These are phyloP conservation scores for Phthorimaea operculella DNA, from an alignment of 1,140 invertebrate genomes.

Conservation along the genomic window DNA sequence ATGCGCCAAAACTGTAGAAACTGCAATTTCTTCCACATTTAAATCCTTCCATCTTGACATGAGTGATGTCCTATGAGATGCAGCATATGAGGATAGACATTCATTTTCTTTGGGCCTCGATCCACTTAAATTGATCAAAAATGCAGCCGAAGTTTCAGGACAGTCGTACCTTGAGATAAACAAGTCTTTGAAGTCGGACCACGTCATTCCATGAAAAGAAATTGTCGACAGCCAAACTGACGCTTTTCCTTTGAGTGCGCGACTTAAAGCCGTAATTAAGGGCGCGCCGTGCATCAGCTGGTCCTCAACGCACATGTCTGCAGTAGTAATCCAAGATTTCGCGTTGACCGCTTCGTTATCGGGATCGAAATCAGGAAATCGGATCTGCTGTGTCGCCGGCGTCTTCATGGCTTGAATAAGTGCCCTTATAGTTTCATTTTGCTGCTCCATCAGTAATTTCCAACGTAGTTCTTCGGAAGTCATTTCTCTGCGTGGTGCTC, in stretches of 20 bases:
- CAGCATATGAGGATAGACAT: neutral
- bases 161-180: constrained; percentile 1
- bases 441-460: too few species aligned
- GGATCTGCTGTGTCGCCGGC: too few species aligned
- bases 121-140: neutral
- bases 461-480: too few species aligned
- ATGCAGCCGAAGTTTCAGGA: neutral
- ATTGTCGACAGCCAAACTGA: neutral
- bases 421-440: too few species aligned
- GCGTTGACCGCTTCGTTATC: too few species aligned
- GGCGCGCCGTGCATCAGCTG: too few species aligned
- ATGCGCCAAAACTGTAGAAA: constrained; percentile 1
- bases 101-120: constrained; percentile 1
- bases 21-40: neutral
- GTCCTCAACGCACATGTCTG: too few species aligned
- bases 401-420: too few species aligned
- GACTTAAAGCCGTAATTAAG: neutral
- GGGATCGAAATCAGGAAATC: too few species aligned
- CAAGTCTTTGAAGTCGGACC: constrained; percentile 2
- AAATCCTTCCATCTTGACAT: constrained; percentile 2
- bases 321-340: too few species aligned
- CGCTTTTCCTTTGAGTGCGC: neutral
- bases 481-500: too few species aligned
- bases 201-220: constrained; percentile 5
- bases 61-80: neutral